Base-by-base conservation (phyloP, 2,888 invertebrate genomes). In the Hyposoter dolosus region DNA sequence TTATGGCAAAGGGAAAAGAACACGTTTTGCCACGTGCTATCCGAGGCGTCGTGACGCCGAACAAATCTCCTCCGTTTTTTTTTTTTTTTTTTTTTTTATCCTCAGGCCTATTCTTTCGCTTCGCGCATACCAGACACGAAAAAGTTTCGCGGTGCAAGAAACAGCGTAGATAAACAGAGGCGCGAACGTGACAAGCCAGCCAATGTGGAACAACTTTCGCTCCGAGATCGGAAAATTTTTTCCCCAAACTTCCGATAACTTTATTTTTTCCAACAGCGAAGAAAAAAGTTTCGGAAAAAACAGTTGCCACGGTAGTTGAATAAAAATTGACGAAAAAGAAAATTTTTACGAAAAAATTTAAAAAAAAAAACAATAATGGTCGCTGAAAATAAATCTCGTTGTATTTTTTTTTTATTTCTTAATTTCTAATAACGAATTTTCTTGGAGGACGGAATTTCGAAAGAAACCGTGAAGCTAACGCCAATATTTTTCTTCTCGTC, bases 61-160 rank as follows among this genome's bases (percentile, higher is more conserved):
- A 10, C 56, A 12, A 53, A 23, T 56, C 19, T 23, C 10, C 56
- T 23, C 9, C 6, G 53, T 7, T 53, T 23, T 10, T 56, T 56
- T 23, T 35, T 35, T 35, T 6, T 35, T 35, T 28, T 28, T 28
- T 28, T 28, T 28, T 28, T 28, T 28, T 28, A 28, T 35, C 5
- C 35, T 56, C 10, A 23, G 56, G 23, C 23, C 56, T 23, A 56
- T 56, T 56, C 10, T 23, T 6, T 56, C 9, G 6, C 10, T 9
- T n/a, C 23, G 6, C n/a, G 4, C 50, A n/a, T n/a, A 50, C 50
- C 4, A 50, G 12, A 50, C 50, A n/a, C n/a, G n/a, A 50, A n/a
- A 50, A 53, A 53, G 53, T 56, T 56, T 56, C 6, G 10, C 56
- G 56, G 23, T 56, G 56, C 56, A 56, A 56, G 56, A 56, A 56